A percentile compares a stretch with the other conserved stretches of the same genome.
phyloP scores from a whole-genome alignment of 1,140 invertebrate genomes.

The Drosophila nikananu region DNA sequence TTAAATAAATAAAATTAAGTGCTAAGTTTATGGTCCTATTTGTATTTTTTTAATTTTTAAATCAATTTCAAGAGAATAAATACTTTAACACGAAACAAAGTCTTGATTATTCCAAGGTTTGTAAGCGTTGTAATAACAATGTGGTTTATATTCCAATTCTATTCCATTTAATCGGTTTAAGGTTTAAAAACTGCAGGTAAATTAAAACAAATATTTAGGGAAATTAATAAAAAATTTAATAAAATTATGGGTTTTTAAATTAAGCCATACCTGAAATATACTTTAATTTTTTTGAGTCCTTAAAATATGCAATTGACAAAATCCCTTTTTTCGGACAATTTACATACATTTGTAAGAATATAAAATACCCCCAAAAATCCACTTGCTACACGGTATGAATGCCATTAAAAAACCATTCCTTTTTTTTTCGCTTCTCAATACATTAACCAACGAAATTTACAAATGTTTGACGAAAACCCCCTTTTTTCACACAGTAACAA shows the following conservation, averaged over 20 bases:
- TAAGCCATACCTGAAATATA: no score
- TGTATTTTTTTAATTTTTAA: background rate
- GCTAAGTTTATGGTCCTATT: no score
- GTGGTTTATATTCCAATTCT: no score
- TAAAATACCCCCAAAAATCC: background rate
- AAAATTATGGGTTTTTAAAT: no score
- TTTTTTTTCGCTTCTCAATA: conserved; percentile 55
- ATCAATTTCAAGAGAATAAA: background rate
- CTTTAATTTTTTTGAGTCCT: no score
- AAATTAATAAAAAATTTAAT: no score
- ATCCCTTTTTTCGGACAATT: background rate
- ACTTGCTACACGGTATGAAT: conserved; percentile 11
- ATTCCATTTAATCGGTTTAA: no score
- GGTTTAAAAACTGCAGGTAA: no score
- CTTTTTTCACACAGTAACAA: conserved; percentile 40
- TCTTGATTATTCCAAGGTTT: background rate
- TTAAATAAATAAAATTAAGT: background rate
- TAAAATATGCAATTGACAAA: conserved; percentile 1
- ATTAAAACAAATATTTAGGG: no score
- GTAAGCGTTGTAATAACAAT: no score
- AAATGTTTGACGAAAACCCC: conserved; percentile 56
- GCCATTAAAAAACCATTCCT: conserved; percentile 70
- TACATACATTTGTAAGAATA: background rate
- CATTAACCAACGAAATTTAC: conserved; percentile 44
- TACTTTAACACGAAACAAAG: background rate